Evolutionary conservation across 2,888 invertebrate species (phyloP).

Genomic region (Aquatica leii): DNA sequence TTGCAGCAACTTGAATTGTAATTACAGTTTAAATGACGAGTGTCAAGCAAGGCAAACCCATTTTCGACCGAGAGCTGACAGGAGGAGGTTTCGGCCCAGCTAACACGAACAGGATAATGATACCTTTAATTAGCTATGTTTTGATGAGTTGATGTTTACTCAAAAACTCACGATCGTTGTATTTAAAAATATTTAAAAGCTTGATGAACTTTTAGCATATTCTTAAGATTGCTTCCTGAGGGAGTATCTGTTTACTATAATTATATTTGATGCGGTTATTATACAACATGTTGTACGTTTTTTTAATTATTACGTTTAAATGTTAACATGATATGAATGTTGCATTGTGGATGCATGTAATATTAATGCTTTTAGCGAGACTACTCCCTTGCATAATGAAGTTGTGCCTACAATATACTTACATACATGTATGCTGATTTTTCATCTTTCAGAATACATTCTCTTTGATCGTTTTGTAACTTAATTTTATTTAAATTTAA

Average conservation of each 20-base stretch:
- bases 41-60: slow-evolving; percentile 51
- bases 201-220: slow-evolving; percentile 38
- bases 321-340: slow-evolving; percentile 16
- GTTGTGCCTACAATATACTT: too few species aligned
- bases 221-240: slow-evolving; percentile 40
- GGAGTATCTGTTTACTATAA: slow-evolving; percentile 39
- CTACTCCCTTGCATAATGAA: too few species aligned
- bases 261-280: slow-evolving; percentile 25
- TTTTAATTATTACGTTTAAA: slow-evolving; percentile 25
- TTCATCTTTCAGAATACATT: too few species aligned
- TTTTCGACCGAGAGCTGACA: slow-evolving; percentile 51
- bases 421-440: too few species aligned
- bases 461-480: too few species aligned
- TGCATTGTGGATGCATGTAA: not conserved
- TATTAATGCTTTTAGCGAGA: too few species aligned
- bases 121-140: slow-evolving; percentile 58
- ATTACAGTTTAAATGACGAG: slow-evolving; percentile 55
- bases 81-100: slow-evolving; percentile 44
- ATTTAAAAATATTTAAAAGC: slow-evolving; percentile 39
- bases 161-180: slow-evolving; percentile 47
- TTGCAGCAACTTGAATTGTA: slow-evolving; percentile 51
- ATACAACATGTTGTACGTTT: slow-evolving; percentile 13
- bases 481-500: too few species aligned
- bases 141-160: slow-evolving; percentile 59
- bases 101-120: slow-evolving; percentile 61